Evolutionary conservation across 1,140 invertebrate species (phyloP).

Genomic region (Helicorthomorpha holstii): DNA sequence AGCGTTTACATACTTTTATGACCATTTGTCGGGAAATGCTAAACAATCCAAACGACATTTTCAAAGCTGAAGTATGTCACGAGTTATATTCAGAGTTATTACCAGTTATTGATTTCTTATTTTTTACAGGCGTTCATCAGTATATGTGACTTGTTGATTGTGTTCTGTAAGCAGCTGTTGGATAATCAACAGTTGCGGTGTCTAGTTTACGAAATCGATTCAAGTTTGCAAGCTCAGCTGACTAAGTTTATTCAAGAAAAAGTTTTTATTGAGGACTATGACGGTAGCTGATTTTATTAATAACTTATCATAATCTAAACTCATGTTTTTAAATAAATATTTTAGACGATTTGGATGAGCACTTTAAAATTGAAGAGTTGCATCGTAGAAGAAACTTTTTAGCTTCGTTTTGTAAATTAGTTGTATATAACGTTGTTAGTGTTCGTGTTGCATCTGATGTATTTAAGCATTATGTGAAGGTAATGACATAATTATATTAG

Average conservation of each 20-base stretch:
- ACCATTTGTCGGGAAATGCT: constrained; percentile 29
- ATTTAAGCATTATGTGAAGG: constrained; percentile 94
- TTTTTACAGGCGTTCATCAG: constrained; percentile 64
- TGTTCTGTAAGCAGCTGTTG: constrained; percentile 76
- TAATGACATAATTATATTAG: constrained; percentile 21
- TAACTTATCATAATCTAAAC: background rate
- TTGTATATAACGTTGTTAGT: constrained; percentile 92
- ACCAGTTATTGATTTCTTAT: constrained; percentile 7
- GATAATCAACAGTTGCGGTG: constrained; percentile 38
- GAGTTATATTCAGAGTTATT: no score
- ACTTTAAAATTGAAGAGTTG: constrained; percentile 82
- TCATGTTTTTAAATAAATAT: constrained; percentile 8
- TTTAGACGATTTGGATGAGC: constrained; percentile 70
- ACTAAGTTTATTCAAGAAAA: constrained; percentile 83
- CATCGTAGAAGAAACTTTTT: constrained; percentile 91
- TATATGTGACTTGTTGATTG: constrained; percentile 85
- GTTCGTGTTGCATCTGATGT: constrained; percentile 82
- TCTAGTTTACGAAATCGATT: constrained; percentile 66
- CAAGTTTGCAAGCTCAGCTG: constrained; percentile 57
- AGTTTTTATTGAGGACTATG: constrained; percentile 77
- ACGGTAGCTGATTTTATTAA: constrained; percentile 33
- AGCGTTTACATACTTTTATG: constrained; percentile 53
- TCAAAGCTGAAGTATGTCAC: constrained; percentile 34
- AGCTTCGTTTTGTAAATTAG: constrained; percentile 90
- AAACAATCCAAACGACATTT: constrained; percentile 30